These are phyloP conservation scores for Todus mexicanus DNA, from an alignment of 2,797 vertebrate genomes.

Conservation along the genomic window DNA sequence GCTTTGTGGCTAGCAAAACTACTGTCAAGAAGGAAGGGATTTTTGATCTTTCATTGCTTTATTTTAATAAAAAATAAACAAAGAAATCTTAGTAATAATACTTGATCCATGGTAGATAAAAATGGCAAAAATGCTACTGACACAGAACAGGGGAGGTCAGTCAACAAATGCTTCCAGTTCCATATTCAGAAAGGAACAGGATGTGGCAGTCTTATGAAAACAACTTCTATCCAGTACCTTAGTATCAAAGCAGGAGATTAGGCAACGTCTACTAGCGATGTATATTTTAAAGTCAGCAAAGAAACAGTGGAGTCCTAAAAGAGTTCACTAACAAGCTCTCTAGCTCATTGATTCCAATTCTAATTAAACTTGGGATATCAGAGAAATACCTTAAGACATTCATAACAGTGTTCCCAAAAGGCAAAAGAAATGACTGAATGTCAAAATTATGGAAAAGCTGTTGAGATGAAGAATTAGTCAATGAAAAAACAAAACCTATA, in stretches of 20 bases:
- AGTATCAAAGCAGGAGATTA: neutral
- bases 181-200: neutral
- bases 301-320: neutral
- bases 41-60: neutral
- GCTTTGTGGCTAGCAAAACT: neutral
- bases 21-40: neutral
- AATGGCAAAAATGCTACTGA: neutral
- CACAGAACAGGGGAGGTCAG: neutral
- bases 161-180: neutral
- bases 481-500: neutral
- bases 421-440: neutral
- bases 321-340: neutral
- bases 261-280: neutral
- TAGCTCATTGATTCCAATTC: neutral
- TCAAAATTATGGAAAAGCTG: neutral
- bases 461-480: neutral
- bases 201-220: neutral
- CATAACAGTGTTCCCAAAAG: neutral
- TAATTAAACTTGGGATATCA: neutral
- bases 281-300: neutral
- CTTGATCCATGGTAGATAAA: neutral
- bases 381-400: neutral
- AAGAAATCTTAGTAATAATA: neutral
- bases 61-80: neutral
- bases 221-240: conserved; percentile 12